phyloP scores from a whole-genome alignment of 2,888 invertebrate species.

The Heliothis peltigera region DNA sequence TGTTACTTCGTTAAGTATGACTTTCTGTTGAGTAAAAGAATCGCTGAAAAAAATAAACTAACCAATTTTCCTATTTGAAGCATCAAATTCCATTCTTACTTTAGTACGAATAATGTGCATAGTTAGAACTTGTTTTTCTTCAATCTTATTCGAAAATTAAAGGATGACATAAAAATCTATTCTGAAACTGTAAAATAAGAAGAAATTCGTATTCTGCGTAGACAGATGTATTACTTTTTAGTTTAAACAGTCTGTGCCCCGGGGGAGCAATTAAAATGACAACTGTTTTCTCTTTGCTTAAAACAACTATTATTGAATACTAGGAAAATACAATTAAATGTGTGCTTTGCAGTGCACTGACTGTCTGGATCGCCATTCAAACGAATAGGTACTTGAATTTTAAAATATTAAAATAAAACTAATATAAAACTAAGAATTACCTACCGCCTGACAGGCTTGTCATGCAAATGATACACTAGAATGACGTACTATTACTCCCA shows the following conservation, averaged over 20 bases:
- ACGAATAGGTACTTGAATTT: no score
- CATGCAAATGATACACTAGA: no score
- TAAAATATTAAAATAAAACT: no score
- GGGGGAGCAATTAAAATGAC: slow-evolving; percentile 19
- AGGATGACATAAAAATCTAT: not conserved
- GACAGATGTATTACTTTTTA: slow-evolving; percentile 11
- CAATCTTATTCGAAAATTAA: not conserved
- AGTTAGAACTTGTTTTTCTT: not conserved
- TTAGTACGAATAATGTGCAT: not conserved
- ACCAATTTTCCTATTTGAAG: no score
- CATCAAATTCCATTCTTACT: not conserved
- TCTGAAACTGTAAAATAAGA: not conserved
- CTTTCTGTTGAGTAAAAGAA: no score
- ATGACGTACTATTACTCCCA: no score
- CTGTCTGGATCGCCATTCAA: not conserved
- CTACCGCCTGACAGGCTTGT: no score
- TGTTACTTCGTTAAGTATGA: no score
- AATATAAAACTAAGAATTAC: no score
- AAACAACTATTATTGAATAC: slow-evolving; percentile 14
- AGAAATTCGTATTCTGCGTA: not conserved
- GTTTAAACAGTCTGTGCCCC: slow-evolving; percentile 25
- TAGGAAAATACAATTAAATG: slow-evolving; percentile 17
- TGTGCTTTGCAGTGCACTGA: slow-evolving; percentile 3
- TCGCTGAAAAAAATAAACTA: no score
- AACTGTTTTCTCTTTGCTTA: slow-evolving; percentile 21